Conservation (phyloP, 2,888 invertebrate genomes). For the Stegophylla sp. region DNA sequence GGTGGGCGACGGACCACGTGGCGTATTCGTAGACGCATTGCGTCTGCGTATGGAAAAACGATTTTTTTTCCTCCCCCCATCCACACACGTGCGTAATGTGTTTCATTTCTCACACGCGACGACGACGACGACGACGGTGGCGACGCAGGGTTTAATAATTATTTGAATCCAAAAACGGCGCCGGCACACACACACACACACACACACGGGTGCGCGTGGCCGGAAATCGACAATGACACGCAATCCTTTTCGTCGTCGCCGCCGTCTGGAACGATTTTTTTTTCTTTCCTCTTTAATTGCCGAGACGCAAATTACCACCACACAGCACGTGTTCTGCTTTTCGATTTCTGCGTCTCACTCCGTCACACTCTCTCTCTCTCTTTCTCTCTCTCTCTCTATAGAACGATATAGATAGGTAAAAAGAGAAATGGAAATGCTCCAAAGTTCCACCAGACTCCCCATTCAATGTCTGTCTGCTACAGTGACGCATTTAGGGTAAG, state of each 20-base stretch:
- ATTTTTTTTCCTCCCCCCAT: neutral
- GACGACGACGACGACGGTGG: neutral
- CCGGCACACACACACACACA: conserved; percentile 30
- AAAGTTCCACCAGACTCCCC: no score
- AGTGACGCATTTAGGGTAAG: no score
- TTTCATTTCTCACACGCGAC: neutral
- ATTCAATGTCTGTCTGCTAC: no score
- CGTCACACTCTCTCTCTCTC: no score
- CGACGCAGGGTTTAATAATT: conserved; percentile 24
- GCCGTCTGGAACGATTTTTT: neutral
- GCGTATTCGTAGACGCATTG: conserved; percentile 19
- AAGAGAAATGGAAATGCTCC: no score
- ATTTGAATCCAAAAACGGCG: conserved; percentile 45
- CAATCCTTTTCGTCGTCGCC: conserved; percentile 30
- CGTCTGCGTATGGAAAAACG: conserved; percentile 31
- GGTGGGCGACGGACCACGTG: conserved; percentile 41
- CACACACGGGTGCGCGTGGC: neutral
- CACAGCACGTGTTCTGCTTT: conserved; percentile 19
- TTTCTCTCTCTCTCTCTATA: no score
- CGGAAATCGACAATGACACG: conserved; percentile 50
- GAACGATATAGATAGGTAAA: no score
- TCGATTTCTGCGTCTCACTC: no score
- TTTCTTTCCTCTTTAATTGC: conserved; percentile 18
- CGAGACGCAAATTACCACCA: neutral
- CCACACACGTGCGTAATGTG: neutral